These are phyloP conservation scores for Scaptomyza caliginosa DNA, from an alignment of 2,888 invertebrate genomes.

Conservation along the genomic window DNA sequence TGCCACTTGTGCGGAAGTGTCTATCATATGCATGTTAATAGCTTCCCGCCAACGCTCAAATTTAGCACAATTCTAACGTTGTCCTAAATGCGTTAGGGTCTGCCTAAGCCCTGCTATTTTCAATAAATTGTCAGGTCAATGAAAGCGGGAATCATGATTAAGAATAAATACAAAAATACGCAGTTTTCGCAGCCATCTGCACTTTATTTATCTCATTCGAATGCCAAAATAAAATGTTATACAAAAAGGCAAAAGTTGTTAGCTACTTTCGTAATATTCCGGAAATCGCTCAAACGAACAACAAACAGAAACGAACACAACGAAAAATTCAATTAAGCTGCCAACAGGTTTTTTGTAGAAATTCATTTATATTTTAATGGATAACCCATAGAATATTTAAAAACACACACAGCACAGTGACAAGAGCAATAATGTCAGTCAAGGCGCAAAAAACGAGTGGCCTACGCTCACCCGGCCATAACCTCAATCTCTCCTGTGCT, in stretches of 20 bases:
- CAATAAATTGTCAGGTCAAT: conserved; percentile 5
- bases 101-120: conserved; percentile 11
- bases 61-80: conserved; percentile 10
- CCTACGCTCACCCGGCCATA: not conserved
- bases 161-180: conserved; percentile 16
- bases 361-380: conserved; percentile 39
- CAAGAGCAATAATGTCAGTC: not conserved
- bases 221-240: not conserved
- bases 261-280: not conserved
- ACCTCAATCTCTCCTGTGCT: conserved; percentile 3
- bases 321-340: conserved; percentile 53
- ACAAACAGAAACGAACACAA: not conserved
- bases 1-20: conserved; percentile 73
- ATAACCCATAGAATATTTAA: conserved; percentile 33
- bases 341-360: conserved; percentile 32
- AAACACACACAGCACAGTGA: conserved; percentile 8
- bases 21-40: conserved; percentile 79
- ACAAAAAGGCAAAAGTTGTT: not conserved
- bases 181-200: conserved; percentile 3
- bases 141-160: conserved; percentile 11
- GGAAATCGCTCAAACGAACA: not conserved
- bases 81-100: not conserved
- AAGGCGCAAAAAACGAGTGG: not conserved
- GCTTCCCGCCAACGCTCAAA: conserved; percentile 35
- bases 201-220: not conserved